Evolutionary conservation across 2,113 vertebrate genomes (phyloP), one percentile per base, ranked within the genome.

Genomic region (Pleuronectes platessa): DNA sequence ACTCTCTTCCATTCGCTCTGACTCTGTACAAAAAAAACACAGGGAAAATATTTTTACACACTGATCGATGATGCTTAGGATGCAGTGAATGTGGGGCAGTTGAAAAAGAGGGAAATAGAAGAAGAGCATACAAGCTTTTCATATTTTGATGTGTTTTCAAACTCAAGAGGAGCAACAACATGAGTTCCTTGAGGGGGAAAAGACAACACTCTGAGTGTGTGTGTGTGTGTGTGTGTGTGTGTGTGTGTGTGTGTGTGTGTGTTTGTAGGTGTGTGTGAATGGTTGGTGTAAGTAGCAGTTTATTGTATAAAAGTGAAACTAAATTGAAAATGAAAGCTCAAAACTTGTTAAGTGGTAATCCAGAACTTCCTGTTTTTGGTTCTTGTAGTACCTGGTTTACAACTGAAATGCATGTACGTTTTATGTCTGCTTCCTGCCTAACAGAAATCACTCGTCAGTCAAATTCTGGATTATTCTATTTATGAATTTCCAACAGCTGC

Each of bases 301-400:
- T 9, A 49, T 53, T 77, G 49, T 42, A 75, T 74, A n/a, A 73
- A 74, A 64, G 24, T 68, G 65, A 75, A 85, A 78, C 60, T 55
- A 21, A 70, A 76, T 6, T 8, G 2, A 47, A 15, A 76, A 68
- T 21, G 27, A 69, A 37, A 37, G 18, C 8, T 26, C 61, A 13
- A 23, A n/a, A 62, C 10, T 42, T 63, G 67, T 60, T 27, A 58
- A 35, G 27, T 20, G 3, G 11, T 20, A 27, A 31, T 45, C 51
- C 21, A 54, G 14, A 42, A 37, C 49, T 37, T 60, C 67, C 26
- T 67, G 24, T 40, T 45, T 70, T 51, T 7, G 18, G 18, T 18
- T 18, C 47, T 18, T 49, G 5, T 18, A 18, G 3, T 18, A 49
- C 13, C 47, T 15, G 56, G 10, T 24, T 23, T 24, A 1, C 18